Evolutionary conservation across 2,113 vertebrate species (phyloP), one percentile per base, ranked within the genome.

Genomic region (Pheucticus melanocephalus): DNA sequence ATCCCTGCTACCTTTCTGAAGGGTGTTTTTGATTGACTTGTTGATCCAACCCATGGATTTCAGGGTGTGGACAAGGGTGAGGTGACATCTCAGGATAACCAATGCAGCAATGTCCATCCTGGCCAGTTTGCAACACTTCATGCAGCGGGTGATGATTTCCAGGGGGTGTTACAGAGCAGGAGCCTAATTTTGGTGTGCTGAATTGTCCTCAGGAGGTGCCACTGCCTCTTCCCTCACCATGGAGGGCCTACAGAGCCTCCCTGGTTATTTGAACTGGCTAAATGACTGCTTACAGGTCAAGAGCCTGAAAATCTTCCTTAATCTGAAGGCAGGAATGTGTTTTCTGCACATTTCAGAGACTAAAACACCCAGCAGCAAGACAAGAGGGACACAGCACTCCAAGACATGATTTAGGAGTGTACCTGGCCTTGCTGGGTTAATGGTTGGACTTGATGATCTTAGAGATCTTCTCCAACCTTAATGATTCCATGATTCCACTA

Each of bases 361-460:
- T 64, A 14, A 83, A 66, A 27, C 39, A 31, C 25, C 33, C 25
- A 47, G 45, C 25, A 51, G 12, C 3, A 5, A 42, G 15, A 27
- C 28, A 53, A 64, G 56, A 72, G 21, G 12, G 7, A 63, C 48
- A 13, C 1, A 1, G 9, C 7, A 42, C 9, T 35, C 10, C 28
- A 61, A 56, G 48, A 33, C 37, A 6, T 47, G 69, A 10, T 39
- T 61, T 39, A 61, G 37, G 39, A 12, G 25, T 61, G 37, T 3
- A 37, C 11, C 23, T 56, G 82, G 10, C 47, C 20, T 53, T 42
- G 30, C 56, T 48, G 71, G 18, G 35, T 33, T 35, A 33, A 10
- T 56, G 56, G 35, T 1, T 48, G 31, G 31, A 20, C 22, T 69
- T 0, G 0, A 24, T 23, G 16, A 20, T 10, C 40, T 15, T 8